phyloP scores from a whole-genome alignment of 2,888 invertebrate species.

The Temnothorax rugatulus region DNA sequence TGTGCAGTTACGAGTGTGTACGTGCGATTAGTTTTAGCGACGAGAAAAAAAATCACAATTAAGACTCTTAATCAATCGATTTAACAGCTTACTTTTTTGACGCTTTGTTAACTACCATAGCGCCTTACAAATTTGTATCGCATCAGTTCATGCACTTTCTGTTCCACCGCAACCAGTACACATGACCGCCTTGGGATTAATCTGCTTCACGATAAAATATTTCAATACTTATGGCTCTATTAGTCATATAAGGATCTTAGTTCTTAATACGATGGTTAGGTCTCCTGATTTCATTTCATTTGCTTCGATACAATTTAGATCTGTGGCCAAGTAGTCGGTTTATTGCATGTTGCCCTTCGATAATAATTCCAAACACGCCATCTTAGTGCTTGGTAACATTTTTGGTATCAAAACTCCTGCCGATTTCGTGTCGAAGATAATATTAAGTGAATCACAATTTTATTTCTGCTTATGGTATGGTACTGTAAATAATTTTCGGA shows the following conservation, averaged over 20 bases:
- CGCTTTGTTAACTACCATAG: neutral
- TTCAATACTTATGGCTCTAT: neutral
- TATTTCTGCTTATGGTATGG: constrained; percentile 34
- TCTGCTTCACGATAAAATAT: neutral
- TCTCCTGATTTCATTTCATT: constrained; percentile 10
- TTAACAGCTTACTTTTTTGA: constrained; percentile 22
- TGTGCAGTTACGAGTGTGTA: constrained; percentile 66
- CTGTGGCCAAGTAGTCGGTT: constrained; percentile 5
- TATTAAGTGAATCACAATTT: constrained; percentile 21
- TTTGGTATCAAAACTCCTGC: constrained; percentile 21
- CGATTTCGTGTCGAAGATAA: neutral
- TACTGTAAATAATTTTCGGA: constrained; percentile 61
- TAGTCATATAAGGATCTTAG: constrained; percentile 4
- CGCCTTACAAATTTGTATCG: neutral
- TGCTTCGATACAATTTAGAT: neutral
- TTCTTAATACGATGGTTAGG: neutral
- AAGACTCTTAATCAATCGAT: constrained; percentile 8
- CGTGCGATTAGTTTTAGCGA: constrained; percentile 62
- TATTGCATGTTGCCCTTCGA: constrained; percentile 28
- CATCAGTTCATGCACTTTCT: neutral
- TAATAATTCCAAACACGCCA: neutral
- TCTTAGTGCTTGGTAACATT: constrained; percentile 30
- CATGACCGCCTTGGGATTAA: neutral
- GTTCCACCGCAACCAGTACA: neutral
- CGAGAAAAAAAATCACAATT: constrained; percentile 37